Conservation (phyloP, 2,113 vertebrate genomes). For the Clarias magur region DNA sequence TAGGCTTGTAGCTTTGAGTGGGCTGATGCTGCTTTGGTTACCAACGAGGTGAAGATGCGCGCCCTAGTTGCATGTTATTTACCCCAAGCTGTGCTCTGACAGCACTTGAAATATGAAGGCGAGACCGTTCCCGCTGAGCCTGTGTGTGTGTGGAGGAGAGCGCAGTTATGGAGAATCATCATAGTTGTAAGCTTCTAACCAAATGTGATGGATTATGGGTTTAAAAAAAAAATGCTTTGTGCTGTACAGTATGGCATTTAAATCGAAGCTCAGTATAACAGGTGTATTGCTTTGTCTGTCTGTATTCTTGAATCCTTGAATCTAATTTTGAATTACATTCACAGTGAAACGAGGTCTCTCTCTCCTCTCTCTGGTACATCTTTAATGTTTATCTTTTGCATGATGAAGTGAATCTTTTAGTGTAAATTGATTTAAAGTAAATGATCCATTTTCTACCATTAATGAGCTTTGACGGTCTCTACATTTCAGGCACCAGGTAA, state of each 20-base stretch:
- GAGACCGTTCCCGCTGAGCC: slow-evolving; percentile 36
- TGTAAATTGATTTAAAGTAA: background rate
- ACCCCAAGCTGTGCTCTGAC: slow-evolving; percentile 45
- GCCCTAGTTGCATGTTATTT: slow-evolving; percentile 59
- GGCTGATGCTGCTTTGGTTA: slow-evolving; percentile 21
- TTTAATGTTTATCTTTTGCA: background rate
- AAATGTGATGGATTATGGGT: background rate
- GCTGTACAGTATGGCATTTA: background rate
- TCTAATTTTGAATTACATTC: slow-evolving; percentile 6
- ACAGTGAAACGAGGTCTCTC: background rate
- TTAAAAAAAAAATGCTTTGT: background rate
- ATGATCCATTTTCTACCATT: background rate
- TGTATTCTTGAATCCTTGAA: background rate
- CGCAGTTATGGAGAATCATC: slow-evolving; percentile 1
- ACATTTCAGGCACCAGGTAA: background rate
- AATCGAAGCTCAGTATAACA: background rate
- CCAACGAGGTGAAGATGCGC: slow-evolving; percentile 26
- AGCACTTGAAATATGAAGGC: slow-evolving; percentile 55
- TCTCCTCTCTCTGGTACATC: background rate
- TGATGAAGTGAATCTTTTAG: background rate
- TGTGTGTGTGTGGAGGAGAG: background rate
- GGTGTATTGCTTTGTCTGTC: background rate
- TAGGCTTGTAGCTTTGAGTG: slow-evolving; percentile 25
- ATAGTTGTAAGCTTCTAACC: background rate
- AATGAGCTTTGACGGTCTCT: background rate